These are phyloP conservation scores for Aculops lycopersici DNA, from an alignment of 1,140 invertebrate species.

Conservation along the genomic window DNA sequence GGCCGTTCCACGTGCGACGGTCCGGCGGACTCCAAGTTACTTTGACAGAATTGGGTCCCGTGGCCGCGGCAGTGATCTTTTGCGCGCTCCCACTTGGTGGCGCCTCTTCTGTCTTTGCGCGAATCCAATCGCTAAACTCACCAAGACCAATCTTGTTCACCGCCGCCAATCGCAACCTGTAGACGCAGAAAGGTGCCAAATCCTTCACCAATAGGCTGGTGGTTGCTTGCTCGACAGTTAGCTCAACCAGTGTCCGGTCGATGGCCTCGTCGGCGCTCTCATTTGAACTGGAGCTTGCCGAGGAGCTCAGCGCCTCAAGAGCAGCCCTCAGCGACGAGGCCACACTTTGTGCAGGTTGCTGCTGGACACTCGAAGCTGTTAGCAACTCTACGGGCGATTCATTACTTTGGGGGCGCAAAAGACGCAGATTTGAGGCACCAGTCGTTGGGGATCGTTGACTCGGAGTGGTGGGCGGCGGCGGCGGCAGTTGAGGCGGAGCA, in stretches of 20 bases:
- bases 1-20: conserved; percentile 5
- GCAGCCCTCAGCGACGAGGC: not conserved
- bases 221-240: not conserved
- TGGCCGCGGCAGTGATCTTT: conserved; percentile 7
- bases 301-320: not conserved
- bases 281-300: not conserved
- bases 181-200: conserved; percentile 2
- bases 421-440: too few relatives aligned
- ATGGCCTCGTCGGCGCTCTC: not conserved
- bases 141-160: conserved; percentile 3
- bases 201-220: not conserved
- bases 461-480: not conserved
- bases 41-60: conserved; percentile 9
- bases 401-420: too few relatives aligned
- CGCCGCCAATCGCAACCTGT: conserved; percentile 1
- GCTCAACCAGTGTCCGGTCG: not conserved
- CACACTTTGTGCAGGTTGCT: too few relatives aligned
- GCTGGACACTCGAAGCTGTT: too few relatives aligned
- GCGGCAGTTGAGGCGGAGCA: not conserved
- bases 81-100: conserved; percentile 9
- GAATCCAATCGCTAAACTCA: conserved; percentile 2
- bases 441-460: too few relatives aligned
- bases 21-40: conserved; percentile 8
- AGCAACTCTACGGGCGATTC: too few relatives aligned
- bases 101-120: conserved; percentile 3